Evolutionary conservation across 53 echinoderm and acorn worm genomes (phyloP).

Genomic region (Henricia sp.): DNA sequence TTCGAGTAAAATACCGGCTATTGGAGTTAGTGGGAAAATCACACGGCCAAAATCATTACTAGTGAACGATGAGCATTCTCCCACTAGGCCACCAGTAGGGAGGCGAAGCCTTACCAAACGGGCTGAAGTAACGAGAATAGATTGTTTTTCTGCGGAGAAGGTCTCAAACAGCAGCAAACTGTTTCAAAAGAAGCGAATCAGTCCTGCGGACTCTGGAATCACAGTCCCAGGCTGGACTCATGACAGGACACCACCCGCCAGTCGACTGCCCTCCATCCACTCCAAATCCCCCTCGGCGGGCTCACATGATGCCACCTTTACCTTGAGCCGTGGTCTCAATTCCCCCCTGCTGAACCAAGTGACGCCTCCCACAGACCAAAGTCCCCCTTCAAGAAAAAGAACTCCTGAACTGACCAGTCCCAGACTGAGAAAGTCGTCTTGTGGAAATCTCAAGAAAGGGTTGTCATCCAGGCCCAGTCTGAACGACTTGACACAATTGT

Average conservation of each 20-base stretch:
- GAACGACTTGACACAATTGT: slow-evolving; percentile 78
- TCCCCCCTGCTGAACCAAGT: not conserved
- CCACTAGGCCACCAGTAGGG: slow-evolving; percentile 32
- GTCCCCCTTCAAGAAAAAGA: slow-evolving; percentile 24
- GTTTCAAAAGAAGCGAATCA: slow-evolving; percentile 83
- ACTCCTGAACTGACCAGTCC: slow-evolving; percentile 62
- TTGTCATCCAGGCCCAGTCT: slow-evolving; percentile 80
- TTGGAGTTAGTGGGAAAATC: slow-evolving; percentile 71
- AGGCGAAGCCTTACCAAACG: slow-evolving; percentile 24
- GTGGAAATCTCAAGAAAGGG: slow-evolving; percentile 11
- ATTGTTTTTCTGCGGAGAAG: slow-evolving; percentile 56
- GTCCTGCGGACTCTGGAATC: slow-evolving; percentile 83
- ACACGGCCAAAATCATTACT: slow-evolving; percentile 92
- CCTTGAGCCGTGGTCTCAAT: slow-evolving; percentile 31
- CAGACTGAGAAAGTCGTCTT: slow-evolving; percentile 8
- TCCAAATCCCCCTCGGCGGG: slow-evolving; percentile 38
- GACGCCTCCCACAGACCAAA: slow-evolving; percentile 29
- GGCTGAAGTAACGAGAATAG: slow-evolving; percentile 38
- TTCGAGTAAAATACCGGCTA: slow-evolving; percentile 71
- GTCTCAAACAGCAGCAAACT: slow-evolving; percentile 81
- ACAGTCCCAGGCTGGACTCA: slow-evolving; percentile 90
- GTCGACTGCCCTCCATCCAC: slow-evolving; percentile 48
- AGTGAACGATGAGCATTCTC: slow-evolving; percentile 70
- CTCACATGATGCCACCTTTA: slow-evolving; percentile 45
- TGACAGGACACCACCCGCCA: slow-evolving; percentile 56